phyloP scores from a whole-genome alignment of 2,113 vertebrate genomes.

The Ancistrus triradiatus region DNA sequence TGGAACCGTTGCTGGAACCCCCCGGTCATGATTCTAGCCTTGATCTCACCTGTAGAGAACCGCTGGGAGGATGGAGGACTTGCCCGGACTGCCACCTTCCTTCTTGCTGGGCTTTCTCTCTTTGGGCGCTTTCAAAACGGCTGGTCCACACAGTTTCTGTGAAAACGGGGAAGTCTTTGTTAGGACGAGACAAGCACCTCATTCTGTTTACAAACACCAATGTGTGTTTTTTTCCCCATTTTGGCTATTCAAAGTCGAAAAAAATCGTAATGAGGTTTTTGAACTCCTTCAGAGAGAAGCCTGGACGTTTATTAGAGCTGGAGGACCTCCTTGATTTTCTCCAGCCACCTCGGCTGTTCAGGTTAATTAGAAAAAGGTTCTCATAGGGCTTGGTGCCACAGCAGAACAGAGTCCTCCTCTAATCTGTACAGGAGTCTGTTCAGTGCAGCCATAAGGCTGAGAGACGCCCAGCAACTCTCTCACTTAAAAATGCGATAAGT shows the following conservation, averaged over 20 bases:
- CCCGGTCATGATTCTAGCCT: too few relatives aligned
- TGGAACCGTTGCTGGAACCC: background rate
- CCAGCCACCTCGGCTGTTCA: too few relatives aligned
- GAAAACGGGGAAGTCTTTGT: background rate
- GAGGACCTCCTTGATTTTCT: too few relatives aligned
- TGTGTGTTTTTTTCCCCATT: constrained; percentile 42
- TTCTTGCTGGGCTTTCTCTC: constrained; percentile 97
- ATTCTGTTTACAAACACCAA: too few relatives aligned
- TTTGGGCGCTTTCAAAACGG: constrained; percentile 89
- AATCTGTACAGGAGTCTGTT: too few relatives aligned
- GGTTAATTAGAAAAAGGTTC: constrained; percentile 98
- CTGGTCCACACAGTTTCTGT: constrained; percentile 88
- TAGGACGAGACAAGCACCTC: too few relatives aligned
- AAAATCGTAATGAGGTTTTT: too few relatives aligned
- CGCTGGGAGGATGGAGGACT: constrained; percentile 80
- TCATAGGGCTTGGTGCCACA: constrained; percentile 70
- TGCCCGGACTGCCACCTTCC: constrained; percentile 85
- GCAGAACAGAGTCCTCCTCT: constrained; percentile 39
- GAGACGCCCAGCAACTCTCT: background rate
- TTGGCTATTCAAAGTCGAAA: too few relatives aligned
- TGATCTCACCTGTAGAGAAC: constrained; percentile 91
- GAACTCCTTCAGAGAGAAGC: too few relatives aligned
- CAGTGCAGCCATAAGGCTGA: too few relatives aligned
- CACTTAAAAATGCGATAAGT: too few relatives aligned
- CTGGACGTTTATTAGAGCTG: too few relatives aligned